A percentile compares a stretch with the other conserved stretches of the same genome.
Evolutionary conservation across 2,797 vertebrate species (phyloP).

Genomic region (Craterocephalus amniculus): DNA sequence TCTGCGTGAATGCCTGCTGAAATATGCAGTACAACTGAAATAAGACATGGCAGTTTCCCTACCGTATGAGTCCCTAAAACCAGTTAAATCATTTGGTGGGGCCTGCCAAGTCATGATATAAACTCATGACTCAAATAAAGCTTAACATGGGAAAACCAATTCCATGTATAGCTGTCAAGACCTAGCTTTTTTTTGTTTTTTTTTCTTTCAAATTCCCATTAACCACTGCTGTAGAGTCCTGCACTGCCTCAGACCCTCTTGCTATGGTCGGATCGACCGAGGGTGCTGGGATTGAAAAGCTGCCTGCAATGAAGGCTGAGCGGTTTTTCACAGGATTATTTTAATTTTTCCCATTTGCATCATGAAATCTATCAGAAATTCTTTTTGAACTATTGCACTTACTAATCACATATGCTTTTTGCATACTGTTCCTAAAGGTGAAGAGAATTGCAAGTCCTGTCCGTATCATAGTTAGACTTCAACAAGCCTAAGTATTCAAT

Average conservation of each 20-base stretch:
- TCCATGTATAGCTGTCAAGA: slow-evolving; percentile 52
- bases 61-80: slow-evolving; percentile 66
- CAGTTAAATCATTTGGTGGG: slow-evolving; percentile 64
- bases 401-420: slow-evolving; percentile 1
- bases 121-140: slow-evolving; percentile 71
- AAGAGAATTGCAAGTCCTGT: slow-evolving; percentile 1
- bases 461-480: background rate
- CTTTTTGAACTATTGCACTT: background rate
- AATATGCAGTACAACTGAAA: slow-evolving; percentile 76
- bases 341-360: slow-evolving; percentile 10
- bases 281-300: slow-evolving; percentile 23
- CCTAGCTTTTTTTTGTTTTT: no score
- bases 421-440: background rate
- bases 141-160: slow-evolving; percentile 59
- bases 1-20: slow-evolving; percentile 67
- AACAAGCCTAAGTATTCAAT: background rate
- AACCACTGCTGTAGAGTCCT: slow-evolving; percentile 32
- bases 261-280: slow-evolving; percentile 23
- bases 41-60: slow-evolving; percentile 71
- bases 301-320: slow-evolving; percentile 21
- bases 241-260: slow-evolving; percentile 30
- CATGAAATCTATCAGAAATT: slow-evolving; percentile 5
- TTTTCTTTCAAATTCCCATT: no score
- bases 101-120: slow-evolving; percentile 68
- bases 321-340: slow-evolving; percentile 37